Percentiles rank a stretch among this genome's conserved stretches.
phyloP scores from a whole-genome alignment of 2,888 invertebrate species.

The Hirtodrosophila alboralis region DNA sequence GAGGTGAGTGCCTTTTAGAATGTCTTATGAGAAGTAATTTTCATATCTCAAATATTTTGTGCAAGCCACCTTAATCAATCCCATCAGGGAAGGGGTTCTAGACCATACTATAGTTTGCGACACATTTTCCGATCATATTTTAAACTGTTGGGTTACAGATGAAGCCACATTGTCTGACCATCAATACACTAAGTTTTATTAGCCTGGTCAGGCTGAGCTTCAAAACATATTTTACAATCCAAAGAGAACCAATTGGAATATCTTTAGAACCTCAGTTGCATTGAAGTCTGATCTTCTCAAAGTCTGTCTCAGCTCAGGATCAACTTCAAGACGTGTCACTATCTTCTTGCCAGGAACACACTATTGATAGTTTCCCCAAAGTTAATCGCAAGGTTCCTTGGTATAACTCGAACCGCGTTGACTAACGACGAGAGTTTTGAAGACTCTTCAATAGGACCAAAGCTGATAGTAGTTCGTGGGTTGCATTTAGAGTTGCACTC shows the following conservation, averaged over 20 bases:
- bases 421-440: too few relatives aligned
- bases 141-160: background rate
- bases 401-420: background rate
- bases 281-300: too few relatives aligned
- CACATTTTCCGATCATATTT: background rate
- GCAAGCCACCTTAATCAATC: background rate
- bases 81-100: background rate
- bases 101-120: background rate
- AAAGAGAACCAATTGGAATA: too few relatives aligned
- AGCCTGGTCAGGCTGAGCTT: too few relatives aligned
- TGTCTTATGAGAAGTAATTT: background rate
- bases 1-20: background rate
- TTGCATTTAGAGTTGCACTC: background rate
- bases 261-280: too few relatives aligned
- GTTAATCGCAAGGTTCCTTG: background rate
- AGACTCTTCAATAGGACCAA: background rate
- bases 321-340: background rate
- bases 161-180: too few relatives aligned
- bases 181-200: too few relatives aligned
- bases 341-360: background rate
- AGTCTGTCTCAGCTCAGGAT: too few relatives aligned
- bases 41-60: background rate
- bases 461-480: background rate
- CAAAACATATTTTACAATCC: too few relatives aligned
- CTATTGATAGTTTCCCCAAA: background rate